Evolutionary conservation across 2,113 vertebrate genomes (phyloP).

Genomic region (Cryptomyrus ogoouensis): DNA sequence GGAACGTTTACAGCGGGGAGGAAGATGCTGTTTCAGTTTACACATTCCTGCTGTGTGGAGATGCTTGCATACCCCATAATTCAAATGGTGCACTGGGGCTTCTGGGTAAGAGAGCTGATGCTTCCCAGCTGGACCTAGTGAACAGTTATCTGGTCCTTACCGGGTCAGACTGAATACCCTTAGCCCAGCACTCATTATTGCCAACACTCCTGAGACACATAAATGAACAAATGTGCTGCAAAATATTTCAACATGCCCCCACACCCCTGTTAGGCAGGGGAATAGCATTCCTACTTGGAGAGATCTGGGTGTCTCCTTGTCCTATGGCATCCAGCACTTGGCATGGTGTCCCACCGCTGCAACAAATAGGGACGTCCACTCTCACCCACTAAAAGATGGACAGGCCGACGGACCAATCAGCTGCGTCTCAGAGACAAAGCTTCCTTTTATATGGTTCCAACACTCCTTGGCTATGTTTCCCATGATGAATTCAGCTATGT

Average conservation of each 20-base stretch:
- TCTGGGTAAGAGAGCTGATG: neutral
- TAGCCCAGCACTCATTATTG: neutral
- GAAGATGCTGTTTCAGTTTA: neutral
- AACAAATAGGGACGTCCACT: neutral
- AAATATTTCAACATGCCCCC: neutral
- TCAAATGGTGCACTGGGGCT: neutral
- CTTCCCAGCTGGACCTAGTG: neutral
- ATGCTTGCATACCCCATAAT: neutral
- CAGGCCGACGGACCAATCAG: neutral
- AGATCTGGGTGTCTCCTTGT: neutral
- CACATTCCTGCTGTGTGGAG: neutral
- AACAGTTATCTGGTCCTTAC: neutral
- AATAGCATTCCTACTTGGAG: neutral
- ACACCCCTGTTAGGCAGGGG: neutral
- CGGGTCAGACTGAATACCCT: conserved; percentile 16
- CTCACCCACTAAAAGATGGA: neutral
- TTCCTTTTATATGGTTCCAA: neutral
- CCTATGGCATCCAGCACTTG: neutral
- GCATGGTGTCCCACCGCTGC: neutral
- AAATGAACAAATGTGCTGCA: neutral
- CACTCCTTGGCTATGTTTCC: neutral
- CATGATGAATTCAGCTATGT: neutral
- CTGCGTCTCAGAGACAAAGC: neutral
- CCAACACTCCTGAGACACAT: neutral
- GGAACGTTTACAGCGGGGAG: neutral